Percentiles rank a stretch among this genome's conserved stretches.
phyloP scores from a whole-genome alignment of 2,113 vertebrate species.

The Grammomys dolichurus region DNA sequence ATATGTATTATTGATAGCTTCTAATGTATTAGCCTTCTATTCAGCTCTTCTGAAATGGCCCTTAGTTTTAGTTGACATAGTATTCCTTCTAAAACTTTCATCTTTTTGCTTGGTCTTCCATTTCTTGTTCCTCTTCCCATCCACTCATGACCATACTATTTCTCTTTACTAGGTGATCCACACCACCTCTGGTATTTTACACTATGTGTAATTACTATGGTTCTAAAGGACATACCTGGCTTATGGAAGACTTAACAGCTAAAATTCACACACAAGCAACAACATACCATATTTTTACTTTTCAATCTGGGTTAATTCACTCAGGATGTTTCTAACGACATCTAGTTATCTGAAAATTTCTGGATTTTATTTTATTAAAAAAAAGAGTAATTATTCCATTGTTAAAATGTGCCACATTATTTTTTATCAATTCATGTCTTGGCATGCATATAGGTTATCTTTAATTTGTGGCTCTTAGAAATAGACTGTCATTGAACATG shows the following conservation, averaged over 20 bases:
- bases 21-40: neutral
- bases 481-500: neutral
- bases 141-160: neutral
- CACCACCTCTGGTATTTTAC: fast-evolving
- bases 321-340: neutral
- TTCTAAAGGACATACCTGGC: neutral
- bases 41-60: neutral
- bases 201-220: neutral
- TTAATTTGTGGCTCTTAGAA: neutral
- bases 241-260: neutral
- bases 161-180: neutral
- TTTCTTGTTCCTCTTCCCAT: neutral
- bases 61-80: neutral
- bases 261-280: neutral
- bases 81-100: neutral
- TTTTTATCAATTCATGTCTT: neutral
- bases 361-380: neutral
- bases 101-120: neutral
- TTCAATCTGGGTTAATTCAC: neutral
- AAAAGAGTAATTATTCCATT: neutral
- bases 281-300: neutral
- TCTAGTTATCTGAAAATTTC: neutral
- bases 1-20: too few species aligned
- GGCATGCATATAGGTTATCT: neutral
- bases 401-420: neutral